Conservation (phyloP, 2,797 vertebrate species). For the Pseudochirops corinnae region DNA sequence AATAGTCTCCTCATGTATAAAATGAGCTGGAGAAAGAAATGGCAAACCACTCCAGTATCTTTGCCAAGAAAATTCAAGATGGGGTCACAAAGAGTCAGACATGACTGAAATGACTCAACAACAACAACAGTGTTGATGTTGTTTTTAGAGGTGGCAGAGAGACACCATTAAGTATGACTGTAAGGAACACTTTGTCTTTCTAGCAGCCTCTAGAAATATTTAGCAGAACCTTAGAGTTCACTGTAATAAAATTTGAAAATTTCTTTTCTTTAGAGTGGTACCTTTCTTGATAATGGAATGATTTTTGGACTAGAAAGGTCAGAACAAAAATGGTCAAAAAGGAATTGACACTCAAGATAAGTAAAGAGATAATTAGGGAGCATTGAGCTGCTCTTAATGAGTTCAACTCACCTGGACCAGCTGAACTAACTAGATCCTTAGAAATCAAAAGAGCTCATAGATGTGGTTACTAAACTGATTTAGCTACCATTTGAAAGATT, state of each 20-base stretch:
- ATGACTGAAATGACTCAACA: background rate
- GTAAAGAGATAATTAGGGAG: background rate
- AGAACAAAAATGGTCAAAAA: background rate
- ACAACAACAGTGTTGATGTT: background rate
- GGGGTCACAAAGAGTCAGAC: background rate
- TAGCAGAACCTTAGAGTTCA: background rate
- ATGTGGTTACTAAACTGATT: background rate
- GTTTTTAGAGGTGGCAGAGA: background rate
- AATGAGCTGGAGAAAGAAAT: background rate
- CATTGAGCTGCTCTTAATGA: background rate
- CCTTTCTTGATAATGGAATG: background rate
- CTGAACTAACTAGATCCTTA: background rate
- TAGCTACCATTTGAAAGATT: background rate
- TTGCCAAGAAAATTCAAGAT: background rate
- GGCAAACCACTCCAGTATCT: background rate
- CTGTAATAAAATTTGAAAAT: background rate
- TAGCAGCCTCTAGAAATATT: background rate
- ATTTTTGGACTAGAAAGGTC: background rate
- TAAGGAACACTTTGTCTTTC: no score
- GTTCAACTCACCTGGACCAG: background rate
- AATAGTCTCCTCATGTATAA: background rate
- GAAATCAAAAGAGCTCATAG: background rate
- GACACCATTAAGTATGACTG: background rate
- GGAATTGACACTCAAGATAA: background rate
- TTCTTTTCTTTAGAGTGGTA: background rate